Evolutionary conservation across 2,888 invertebrate species (phyloP), one percentile per base, ranked within the genome.

Genomic region (Oegoconia quadripuncta): DNA sequence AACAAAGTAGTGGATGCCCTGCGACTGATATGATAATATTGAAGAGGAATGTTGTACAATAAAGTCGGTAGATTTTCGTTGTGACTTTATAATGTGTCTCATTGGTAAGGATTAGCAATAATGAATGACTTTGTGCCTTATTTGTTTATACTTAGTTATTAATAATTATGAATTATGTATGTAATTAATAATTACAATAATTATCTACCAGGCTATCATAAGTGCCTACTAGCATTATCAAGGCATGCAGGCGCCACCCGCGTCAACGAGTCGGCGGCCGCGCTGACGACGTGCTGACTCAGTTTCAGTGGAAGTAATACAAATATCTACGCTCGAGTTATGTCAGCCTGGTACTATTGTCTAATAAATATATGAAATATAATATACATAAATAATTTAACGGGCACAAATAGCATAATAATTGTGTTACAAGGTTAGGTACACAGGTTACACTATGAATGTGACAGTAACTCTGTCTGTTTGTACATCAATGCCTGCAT

Each of bases 191-290:
- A 35, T 42, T 29, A 31, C 46, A 56, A 60, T 59, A 63, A 67
- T 64, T 58, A 52, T 51, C 44, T 63, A 73, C 70, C 58, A 70
- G 67, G 64, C 35, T 42, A 45, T 39, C 50, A 74, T 74, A 65
- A 74, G 58, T 46, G 7, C 27, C 27, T 27, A 27, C 27, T 22
- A 16, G 13, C n/a, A 4, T 5, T 35, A 18, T 28, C 28, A 9
- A 43, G 46, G 42, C 39, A 31, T 26, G 48, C 52, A 58, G 72
- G 72, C 73, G 75, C 74, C 74, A 59, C 58, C 52, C 39, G 43
- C 61, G 54, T 66, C 64, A 60, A 46, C 63, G 56, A 35, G 48
- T 52, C 48, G 39, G 44, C 49, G 56, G 54, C 50, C n/a, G n/a
- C n/a, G n/a, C n/a, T 11, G 25, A 3, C 13, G 23, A 20, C 16